Evolutionary conservation across 2,113 vertebrate genomes (phyloP).

Genomic region (Odocoileus hemionus): DNA sequence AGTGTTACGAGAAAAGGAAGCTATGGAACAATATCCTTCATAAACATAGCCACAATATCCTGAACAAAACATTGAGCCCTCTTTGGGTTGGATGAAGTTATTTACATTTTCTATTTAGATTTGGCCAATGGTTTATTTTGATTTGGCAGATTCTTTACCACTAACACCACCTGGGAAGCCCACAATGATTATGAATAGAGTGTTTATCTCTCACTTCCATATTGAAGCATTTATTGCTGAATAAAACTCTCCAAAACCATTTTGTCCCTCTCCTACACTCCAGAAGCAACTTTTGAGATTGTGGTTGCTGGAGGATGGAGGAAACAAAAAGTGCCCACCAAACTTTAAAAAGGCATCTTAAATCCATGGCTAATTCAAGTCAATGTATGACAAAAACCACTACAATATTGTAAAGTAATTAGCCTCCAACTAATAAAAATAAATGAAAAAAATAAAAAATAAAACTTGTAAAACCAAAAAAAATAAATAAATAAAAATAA

Average conservation of each 20-base stretch:
- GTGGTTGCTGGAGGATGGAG: not conserved
- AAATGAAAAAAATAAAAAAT: too few species aligned
- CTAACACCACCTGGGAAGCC: not conserved
- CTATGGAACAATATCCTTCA: not conserved
- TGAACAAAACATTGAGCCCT: not conserved
- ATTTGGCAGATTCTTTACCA: not conserved
- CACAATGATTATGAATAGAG: not conserved
- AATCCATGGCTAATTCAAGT: too few species aligned
- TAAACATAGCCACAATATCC: not conserved
- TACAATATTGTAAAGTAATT: too few species aligned
- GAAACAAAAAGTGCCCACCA: not conserved
- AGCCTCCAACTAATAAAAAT: too few species aligned
- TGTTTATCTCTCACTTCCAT: not conserved
- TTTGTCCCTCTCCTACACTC: not conserved
- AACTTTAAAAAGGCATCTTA: not conserved
- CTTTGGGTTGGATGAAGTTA: not conserved
- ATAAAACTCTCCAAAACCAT: not conserved
- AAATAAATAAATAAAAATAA: too few species aligned
- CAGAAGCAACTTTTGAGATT: not conserved
- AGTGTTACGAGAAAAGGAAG: not conserved
- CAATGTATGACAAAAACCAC: too few species aligned
- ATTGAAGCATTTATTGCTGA: not conserved
- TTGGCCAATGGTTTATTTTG: not conserved
- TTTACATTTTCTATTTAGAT: not conserved
- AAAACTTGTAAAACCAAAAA: too few species aligned